Evolutionary conservation across 2,797 vertebrate genomes (phyloP), one percentile per base, ranked within the genome.

Genomic region (Glyptemys insculpta): DNA sequence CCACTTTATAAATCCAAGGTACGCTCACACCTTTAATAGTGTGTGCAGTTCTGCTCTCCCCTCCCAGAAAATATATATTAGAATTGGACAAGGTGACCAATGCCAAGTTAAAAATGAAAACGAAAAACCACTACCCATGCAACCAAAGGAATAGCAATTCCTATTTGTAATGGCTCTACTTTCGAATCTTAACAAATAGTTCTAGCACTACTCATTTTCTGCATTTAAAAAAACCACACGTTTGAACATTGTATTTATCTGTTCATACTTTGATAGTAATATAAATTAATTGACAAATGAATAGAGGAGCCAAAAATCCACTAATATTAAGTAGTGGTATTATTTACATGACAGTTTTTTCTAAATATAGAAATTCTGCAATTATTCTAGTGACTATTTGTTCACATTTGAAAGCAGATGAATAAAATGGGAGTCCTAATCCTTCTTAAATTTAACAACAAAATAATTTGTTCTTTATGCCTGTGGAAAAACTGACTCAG

Each of bases 371-470:
- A 85, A 81, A 47, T 62, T 91, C 47, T 88, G 82, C 31, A 89
- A 80, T 91, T 65, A 12, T 1, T 16, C 14, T 23, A 85, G 90
- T 80, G 91, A 90, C 47, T 87, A 29, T 78, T 29, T 94, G 34
- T 37, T 90, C 82, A 56, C 54, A 56, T 82, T 57, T 92, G 82
- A 96, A 96, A 94, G 9, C 49, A 94, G 74, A 94, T 76, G 50
- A 96, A 91, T 56, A 91, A 95, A 95, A 49, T 4, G 16, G 29
- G n/a, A 68, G 34, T 4, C 87, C 96, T 93, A 92, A 74, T 96
- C 80, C 59, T 62, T 34, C 59, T 94, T 95, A 65, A 56, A 94
- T 96, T 96, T 84, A 94, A 96, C 94, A 97, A 97, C 86, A 92
- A n/a, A 7, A 54, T 54, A 94, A 95, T 93, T 94, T 93, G 62